Base-by-base conservation (phyloP, 2,113 vertebrate species). In the Sisor rabdophorus region DNA sequence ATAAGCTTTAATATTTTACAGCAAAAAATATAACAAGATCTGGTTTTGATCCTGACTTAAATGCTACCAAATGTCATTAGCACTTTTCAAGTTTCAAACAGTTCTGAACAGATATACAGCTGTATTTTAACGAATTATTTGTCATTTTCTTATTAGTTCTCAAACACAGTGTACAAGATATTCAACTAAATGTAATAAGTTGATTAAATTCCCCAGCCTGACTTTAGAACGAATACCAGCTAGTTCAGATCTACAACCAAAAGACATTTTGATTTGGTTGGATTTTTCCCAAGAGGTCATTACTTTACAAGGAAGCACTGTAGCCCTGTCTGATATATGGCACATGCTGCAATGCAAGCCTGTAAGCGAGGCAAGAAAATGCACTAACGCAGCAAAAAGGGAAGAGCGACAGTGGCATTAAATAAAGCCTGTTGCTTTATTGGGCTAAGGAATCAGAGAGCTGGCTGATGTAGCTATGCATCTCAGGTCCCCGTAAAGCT, bases 361-460 rank as follows among this genome's bases (percentile, higher is more conserved):
- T 72, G 71, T 63, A 53, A 73, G 80, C 36, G 20, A 65, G 61
- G 76, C 75, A 58, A 78, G 84, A 88, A 91, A 90, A 91, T 87
- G 87, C 75, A 88, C 89, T 86, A 89, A 87, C 86, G 86, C 89
- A 91, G 89, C 88, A 88, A 88, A 86, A 87, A 82, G 81, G 79
- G 79, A 44, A 79, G 85, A 75, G 81, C 65, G 85, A 88, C 86
- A 86, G 81, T 80, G 84, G 83, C 84, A 24, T 89, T 89, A 92
- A 92, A 86, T 84, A 73, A 86, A 91, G 83, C 87, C 83, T 79
- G 86, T 85, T 87, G 82, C 90, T 90, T 91, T 89, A 87, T 88
- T 89, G 86, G 87, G 86, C 64, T 79, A 86, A 86, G 87, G 87
- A 92, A 91, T 86, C 84, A 83, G 90, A 91, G 88, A 89, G 84